Conservation (phyloP, 2,888 invertebrate genomes). For the Pherbina coryleti region DNA sequence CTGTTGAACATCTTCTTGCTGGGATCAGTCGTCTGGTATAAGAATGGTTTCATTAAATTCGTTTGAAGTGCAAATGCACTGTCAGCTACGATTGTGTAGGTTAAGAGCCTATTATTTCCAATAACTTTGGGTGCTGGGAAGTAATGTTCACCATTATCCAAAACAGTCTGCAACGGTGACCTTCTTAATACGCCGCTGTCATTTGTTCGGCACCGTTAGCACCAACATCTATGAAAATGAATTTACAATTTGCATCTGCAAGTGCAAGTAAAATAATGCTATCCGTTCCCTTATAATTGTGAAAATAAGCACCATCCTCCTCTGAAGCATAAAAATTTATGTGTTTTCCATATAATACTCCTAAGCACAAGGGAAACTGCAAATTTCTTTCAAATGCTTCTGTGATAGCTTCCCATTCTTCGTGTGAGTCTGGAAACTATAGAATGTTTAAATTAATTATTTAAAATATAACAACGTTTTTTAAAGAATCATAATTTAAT, state of each 20-base stretch:
- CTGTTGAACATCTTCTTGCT: neutral
- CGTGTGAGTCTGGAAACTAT: neutral
- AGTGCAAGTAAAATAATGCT: conserved; percentile 26
- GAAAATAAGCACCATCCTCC: conserved; percentile 16
- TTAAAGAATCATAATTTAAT: neutral
- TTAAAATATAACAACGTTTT: neutral
- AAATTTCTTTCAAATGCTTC: conserved; percentile 30
- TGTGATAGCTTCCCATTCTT: conserved; percentile 24
- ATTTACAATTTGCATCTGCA: conserved; percentile 24
- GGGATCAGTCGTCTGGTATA: neutral
- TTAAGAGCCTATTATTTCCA: neutral
- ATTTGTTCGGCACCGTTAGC: conserved; percentile 12
- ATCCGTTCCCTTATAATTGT: conserved; percentile 32
- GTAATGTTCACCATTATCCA: neutral
- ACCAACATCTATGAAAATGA: conserved; percentile 17
- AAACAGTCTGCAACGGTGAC: neutral
- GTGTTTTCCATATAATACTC: conserved; percentile 43
- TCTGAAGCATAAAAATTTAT: neutral
- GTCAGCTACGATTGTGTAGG: conserved; percentile 7
- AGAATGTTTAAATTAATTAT: neutral
- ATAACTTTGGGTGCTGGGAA: neutral
- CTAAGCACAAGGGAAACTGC: conserved; percentile 38
- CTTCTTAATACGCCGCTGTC: conserved; percentile 12
- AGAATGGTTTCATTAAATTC: conserved; percentile 8
- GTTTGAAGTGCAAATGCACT: conserved; percentile 25